Evolutionary conservation across 2,888 invertebrate species (phyloP).

Genomic region (Slavum lentiscoides): DNA sequence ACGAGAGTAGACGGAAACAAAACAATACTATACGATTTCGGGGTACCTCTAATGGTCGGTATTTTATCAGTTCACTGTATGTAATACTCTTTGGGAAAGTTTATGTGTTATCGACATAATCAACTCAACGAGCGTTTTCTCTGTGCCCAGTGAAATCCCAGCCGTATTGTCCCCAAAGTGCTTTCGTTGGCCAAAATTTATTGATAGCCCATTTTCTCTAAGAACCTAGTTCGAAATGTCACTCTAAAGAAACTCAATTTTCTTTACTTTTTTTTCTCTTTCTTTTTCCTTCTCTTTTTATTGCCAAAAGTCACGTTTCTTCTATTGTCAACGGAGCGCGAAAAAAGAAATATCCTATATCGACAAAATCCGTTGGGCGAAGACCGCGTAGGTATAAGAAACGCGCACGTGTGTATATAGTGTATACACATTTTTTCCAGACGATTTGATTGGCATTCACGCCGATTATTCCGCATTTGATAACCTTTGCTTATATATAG

Average conservation of each 20-base stretch:
- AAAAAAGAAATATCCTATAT: constrained; percentile 31
- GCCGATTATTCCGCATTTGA: constrained; percentile 47
- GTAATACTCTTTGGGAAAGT: constrained; percentile 21
- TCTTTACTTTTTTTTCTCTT: constrained; percentile 4
- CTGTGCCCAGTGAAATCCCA: constrained; percentile 22
- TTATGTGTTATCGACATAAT: constrained; percentile 46
- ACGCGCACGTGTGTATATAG: neutral
- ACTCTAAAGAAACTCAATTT: constrained; percentile 44
- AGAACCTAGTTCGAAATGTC: constrained; percentile 45
- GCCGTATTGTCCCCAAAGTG: constrained; percentile 36
- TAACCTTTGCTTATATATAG: constrained; percentile 28
- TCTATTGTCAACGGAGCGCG: constrained; percentile 37
- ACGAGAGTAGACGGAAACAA: constrained; percentile 4
- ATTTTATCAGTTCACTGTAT: constrained; percentile 24
- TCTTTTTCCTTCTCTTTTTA: neutral
- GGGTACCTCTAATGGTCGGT: constrained; percentile 18
- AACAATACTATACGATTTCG: constrained; percentile 18
- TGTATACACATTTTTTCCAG: constrained; percentile 24
- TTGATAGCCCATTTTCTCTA: constrained; percentile 47
- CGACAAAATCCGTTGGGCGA: constrained; percentile 45
- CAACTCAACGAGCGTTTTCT: constrained; percentile 41
- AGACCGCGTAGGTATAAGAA: constrained; percentile 19
- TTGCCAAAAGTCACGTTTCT: constrained; percentile 45
- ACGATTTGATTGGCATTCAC: constrained; percentile 48
- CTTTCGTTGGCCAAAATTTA: constrained; percentile 49